Evolutionary conservation across 2,113 vertebrate species (phyloP), one percentile per base, ranked within the genome.

Genomic region (Petromus typicus): DNA sequence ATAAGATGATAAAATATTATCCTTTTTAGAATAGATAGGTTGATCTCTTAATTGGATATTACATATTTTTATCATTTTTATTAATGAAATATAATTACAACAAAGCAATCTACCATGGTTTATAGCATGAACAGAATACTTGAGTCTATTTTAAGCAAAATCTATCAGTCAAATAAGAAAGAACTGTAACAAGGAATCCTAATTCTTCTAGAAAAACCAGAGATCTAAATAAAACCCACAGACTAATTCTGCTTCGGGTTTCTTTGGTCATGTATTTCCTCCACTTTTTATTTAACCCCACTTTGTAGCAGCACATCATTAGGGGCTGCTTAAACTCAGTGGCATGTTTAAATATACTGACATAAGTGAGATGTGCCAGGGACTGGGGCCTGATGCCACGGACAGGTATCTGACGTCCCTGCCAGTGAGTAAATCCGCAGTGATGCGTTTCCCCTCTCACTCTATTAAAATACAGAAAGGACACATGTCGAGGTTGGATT

Each of bases 61-160:
- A 37, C 64, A 80, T 83, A 83, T 97, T 96, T 95, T 97, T 82
- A 97, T 98, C 88, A 96, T 85, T 95, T 95, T 97, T 95, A 94
- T 97, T 97, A 93, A 98, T 97, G 66, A 95, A 97, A 92, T 96
- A 96, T 81, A 95, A 96, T 96, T 93, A 95, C 84, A 96, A 95
- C 61, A 95, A 93, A 95, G 79, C 85, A 90, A 91, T 90, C 81
- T 91, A 91, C 89, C 54, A 59, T 75, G 23, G 56, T 91, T 95
- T 91, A 48, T 87, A 94, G 87, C 86, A 96, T 61, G 75, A 94
- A 96, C 96, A 93, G 76, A 96, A 96, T 86, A 78, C 64, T 32
- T 76, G 59, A 43, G 66, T 97, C 95, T 97, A 94, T 97, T 97
- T 97, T 96, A 95, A 94, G 91, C 45, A 95, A 94, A 96, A 88